Base-by-base conservation (phyloP, 64 coral and sea anemone genomes). In the Dendronephthya gigantea region DNA sequence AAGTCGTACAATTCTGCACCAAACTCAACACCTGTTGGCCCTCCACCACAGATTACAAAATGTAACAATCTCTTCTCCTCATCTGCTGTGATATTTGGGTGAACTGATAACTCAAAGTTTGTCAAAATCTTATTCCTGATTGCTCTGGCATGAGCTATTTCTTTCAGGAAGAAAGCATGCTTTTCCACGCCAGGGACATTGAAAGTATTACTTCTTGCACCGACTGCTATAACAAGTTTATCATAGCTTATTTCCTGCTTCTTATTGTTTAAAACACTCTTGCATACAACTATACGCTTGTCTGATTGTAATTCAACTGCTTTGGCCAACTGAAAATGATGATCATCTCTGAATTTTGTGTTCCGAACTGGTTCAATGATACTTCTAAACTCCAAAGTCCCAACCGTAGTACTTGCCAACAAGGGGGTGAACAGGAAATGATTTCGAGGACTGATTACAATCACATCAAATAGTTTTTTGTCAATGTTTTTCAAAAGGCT, bases 71-170 rank as follows among this genome's bases (percentile, higher is more conserved):
- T 86, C 75, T 89, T 93, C 31, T 91, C 91, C 29, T 93, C 92
- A 47, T 91, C 92, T 1, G 55, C 51, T 32, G 89, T 47, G 28
- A 98, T 89, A 22, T 90, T 89, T 11, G 95, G 95, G 49, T 98
- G 95, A 89, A 98, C 88, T 23, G 92, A 92, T 45, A 98, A 88
- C 68, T 98, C 95, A 87, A 98, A 98, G 72, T 98, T 98, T 83
- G 93, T 93, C 51, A 98, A 89, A 90, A 98, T 98, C 85, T 91
- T 92, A 85, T 98, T 98, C 56, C 95, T 93, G 35, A 98, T 98
- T 83, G 50, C 87, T 28, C 95, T 93, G 34, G 95, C 95, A 88
- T 98, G 92, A 37, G 95, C 84, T 40, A 98, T 87, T 59, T 98
- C 95, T 84, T 98, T 98, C 27, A 98, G 84, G 41, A 93, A 98